These are phyloP conservation scores for Oreochromis spilurus DNA, from an alignment of 2,113 vertebrate genomes.

Conservation along the genomic window DNA sequence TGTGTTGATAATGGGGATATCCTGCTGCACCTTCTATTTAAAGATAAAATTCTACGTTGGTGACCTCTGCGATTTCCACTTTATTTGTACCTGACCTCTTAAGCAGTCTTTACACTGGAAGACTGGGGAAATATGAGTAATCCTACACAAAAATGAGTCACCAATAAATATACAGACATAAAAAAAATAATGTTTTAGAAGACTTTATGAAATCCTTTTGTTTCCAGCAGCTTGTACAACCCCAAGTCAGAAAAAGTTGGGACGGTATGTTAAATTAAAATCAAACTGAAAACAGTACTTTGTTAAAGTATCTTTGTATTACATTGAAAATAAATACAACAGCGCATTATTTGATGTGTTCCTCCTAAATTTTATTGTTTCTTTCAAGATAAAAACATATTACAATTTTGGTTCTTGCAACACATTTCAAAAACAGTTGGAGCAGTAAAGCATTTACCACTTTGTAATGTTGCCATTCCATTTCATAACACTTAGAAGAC, in stretches of 20 bases:
- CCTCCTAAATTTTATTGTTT: too few species aligned
- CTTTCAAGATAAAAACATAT: too few species aligned
- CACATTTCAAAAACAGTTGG: too few species aligned
- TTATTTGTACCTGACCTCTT: neutral
- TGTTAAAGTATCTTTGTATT: too few species aligned
- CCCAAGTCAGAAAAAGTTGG: neutral
- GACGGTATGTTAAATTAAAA: too few species aligned
- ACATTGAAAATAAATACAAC: too few species aligned
- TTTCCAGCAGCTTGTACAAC: neutral
- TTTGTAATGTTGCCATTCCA: too few species aligned
- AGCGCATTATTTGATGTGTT: too few species aligned
- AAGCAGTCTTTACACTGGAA: rapidly evolving
- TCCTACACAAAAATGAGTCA: neutral
- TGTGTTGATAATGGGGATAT: slow-evolving; percentile 68
- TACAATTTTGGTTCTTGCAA: too few species aligned
- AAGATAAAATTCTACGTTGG: neutral
- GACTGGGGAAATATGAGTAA: neutral
- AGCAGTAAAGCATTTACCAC: too few species aligned
- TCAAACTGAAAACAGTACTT: too few species aligned
- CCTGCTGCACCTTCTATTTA: slow-evolving; percentile 58
- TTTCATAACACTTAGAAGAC: too few species aligned
- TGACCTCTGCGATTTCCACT: neutral
- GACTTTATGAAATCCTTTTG: neutral
- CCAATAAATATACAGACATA: neutral
- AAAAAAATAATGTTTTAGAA: neutral